Evolutionary conservation across 2,113 vertebrate genomes (phyloP).

Genomic region (Ariopsis seemanni): DNA sequence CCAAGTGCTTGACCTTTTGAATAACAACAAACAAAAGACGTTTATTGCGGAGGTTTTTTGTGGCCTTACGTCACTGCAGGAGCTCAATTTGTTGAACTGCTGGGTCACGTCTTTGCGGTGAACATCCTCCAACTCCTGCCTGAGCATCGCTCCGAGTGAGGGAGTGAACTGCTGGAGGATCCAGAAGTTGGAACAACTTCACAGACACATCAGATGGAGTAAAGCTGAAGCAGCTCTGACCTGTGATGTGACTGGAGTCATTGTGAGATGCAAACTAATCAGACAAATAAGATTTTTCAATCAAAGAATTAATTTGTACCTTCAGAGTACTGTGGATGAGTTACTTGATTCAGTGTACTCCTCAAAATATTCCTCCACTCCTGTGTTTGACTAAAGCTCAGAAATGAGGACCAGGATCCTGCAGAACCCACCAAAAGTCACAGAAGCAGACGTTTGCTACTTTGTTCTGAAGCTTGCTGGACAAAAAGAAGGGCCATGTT

Average conservation of each 20-base stretch:
- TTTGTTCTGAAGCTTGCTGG: not conserved
- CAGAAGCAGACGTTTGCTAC: not conserved
- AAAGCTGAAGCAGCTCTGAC: conserved; percentile 77
- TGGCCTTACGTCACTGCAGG: conserved; percentile 81
- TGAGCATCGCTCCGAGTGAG: conserved; percentile 76
- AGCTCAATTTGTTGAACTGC: conserved; percentile 84
- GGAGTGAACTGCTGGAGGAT: conserved; percentile 81
- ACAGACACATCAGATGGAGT: conserved; percentile 75
- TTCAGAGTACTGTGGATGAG: not conserved
- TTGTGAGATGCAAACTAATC: not conserved
- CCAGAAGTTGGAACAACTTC: conserved; percentile 83
- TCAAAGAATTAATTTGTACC: not conserved
- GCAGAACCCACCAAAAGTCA: not conserved
- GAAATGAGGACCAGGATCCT: not conserved
- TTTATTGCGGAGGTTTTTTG: conserved; percentile 73
- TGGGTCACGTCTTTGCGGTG: conserved; percentile 72
- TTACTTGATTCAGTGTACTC: not conserved
- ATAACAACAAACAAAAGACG: conserved; percentile 74
- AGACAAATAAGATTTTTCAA: not conserved
- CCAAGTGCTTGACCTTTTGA: conserved; percentile 87
- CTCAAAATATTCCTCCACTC: too few relatives aligned
- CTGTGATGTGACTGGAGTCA: conserved; percentile 68
- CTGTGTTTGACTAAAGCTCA: not conserved
- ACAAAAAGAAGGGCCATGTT: too few relatives aligned
- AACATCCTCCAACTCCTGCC: conserved; percentile 77